Evolutionary conservation across 1,140 invertebrate species (phyloP).

Genomic region (Portunus trituberculatus): DNA sequence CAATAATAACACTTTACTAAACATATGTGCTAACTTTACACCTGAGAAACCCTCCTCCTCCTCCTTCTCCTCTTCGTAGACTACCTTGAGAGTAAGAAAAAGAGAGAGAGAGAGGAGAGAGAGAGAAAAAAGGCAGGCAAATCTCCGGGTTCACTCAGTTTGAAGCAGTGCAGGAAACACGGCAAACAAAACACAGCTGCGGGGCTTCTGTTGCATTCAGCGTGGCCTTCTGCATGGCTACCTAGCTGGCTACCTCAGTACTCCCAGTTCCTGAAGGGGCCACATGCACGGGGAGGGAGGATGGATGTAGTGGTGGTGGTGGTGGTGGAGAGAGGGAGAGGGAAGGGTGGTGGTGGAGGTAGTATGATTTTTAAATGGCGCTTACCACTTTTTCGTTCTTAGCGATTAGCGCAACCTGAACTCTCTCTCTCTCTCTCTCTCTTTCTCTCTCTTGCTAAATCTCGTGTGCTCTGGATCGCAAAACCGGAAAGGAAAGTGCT

Average conservation of each 20-base stretch:
- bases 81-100: background rate
- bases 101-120: background rate
- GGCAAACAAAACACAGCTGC: background rate
- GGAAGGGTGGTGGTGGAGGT: background rate
- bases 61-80: background rate
- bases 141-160: background rate
- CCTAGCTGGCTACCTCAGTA: background rate
- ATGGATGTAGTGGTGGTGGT: background rate
- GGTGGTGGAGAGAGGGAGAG: too few species aligned
- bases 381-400: background rate
- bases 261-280: background rate
- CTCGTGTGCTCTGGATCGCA: background rate
- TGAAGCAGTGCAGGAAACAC: background rate
- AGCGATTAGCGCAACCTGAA: too few species aligned
- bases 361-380: background rate
- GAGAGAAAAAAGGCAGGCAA: background rate
- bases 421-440: constrained; percentile 13
- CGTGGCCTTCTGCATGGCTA: background rate
- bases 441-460: background rate
- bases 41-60: too few species aligned
- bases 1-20: background rate
- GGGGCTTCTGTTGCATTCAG: too few species aligned
- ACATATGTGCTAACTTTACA: background rate
- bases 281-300: too few species aligned
- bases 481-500: too few species aligned